Percentiles rank a stretch among this genome's conserved stretches.
Conservation (phyloP, 35 echinoderm and acorn worm species). For the Apostichopus japonicus region DNA sequence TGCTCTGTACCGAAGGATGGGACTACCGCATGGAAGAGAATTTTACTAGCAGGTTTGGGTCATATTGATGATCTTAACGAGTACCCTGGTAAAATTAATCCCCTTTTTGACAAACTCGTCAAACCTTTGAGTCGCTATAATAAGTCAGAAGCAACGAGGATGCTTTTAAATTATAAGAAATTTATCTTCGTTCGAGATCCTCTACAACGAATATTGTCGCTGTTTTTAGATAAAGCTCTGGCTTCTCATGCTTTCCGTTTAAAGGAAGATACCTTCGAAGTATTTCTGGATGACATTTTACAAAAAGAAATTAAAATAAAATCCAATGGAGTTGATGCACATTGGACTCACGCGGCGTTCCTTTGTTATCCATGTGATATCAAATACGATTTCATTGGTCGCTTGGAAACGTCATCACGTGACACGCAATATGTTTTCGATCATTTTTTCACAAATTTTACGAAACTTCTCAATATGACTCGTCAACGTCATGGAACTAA, state of each 20-base stretch:
- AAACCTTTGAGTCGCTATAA: not conserved
- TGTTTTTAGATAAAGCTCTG: conserved; percentile 26
- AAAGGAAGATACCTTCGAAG: not conserved
- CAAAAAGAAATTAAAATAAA: not conserved
- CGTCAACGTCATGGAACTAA: no score
- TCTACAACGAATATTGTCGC: not conserved
- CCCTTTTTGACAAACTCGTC: not conserved
- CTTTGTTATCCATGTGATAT: conserved; percentile 27
- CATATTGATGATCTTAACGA: not conserved
- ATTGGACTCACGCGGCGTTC: not conserved
- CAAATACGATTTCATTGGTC: not conserved
- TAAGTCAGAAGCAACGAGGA: not conserved
- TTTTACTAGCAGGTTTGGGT: not conserved
- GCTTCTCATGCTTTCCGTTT: not conserved
- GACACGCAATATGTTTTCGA: conserved; percentile 25
- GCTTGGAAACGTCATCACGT: conserved; percentile 4
- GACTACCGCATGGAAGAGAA: not conserved
- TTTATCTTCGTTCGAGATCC: conserved; percentile 37
- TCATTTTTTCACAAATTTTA: no score
- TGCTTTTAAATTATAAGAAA: conserved; percentile 1
- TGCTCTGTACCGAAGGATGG: conserved; percentile 15
- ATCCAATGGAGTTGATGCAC: not conserved
- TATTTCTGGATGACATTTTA: not conserved
- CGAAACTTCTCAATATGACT: no score
- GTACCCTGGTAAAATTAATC: not conserved